Conservation (phyloP, 2,797 vertebrate genomes). For the Gallinago stenura region DNA sequence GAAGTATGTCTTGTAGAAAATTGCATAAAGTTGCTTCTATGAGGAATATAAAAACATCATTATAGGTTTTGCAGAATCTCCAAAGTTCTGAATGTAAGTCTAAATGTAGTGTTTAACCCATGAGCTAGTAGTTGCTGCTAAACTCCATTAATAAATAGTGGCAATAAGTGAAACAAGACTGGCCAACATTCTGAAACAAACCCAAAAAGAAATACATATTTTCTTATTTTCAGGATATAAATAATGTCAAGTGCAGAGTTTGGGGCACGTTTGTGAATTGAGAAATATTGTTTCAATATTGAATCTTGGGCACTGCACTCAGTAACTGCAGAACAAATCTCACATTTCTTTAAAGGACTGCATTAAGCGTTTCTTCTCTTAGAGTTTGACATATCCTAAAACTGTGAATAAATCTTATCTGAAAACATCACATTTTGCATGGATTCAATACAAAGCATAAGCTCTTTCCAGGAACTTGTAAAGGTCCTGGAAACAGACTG, state of each 20-base stretch:
- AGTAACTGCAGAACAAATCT: background rate
- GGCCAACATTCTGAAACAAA: background rate
- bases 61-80: background rate
- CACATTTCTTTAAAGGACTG: background rate
- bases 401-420: background rate
- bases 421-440: background rate
- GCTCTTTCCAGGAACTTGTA: background rate
- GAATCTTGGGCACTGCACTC: background rate
- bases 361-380: background rate
- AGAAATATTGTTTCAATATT: background rate
- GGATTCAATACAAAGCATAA: background rate
- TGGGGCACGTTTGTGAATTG: background rate
- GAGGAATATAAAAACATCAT: background rate
- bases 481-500: background rate
- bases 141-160: background rate
- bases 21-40: background rate
- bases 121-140: background rate
- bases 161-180: background rate
- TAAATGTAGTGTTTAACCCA: background rate
- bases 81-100: background rate
- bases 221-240: background rate
- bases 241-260: background rate
- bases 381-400: background rate
- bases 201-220: background rate
- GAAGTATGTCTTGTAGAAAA: background rate